Conservation (phyloP, 2,888 invertebrate genomes). For the Hetaerina titia region DNA sequence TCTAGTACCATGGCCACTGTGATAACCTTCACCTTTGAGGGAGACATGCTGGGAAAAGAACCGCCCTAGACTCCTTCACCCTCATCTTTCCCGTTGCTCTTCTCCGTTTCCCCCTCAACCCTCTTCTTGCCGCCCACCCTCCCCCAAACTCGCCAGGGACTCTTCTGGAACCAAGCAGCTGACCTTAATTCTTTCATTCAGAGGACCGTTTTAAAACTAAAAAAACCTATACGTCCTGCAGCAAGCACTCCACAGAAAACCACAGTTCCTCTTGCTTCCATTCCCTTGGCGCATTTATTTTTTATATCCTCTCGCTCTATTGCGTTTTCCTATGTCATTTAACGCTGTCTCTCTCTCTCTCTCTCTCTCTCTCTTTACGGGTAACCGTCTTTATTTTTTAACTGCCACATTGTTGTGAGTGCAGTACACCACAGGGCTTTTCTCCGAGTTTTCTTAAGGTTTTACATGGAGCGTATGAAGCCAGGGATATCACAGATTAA, state of each 20-base stretch:
- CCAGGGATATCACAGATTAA: background rate
- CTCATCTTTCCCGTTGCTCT: background rate
- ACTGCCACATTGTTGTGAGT: background rate
- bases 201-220: background rate
- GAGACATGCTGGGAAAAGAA: background rate
- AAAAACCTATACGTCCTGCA: background rate
- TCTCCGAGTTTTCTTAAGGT: background rate
- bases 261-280: background rate
- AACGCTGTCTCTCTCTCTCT: background rate
- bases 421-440: background rate
- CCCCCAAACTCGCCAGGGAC: background rate
- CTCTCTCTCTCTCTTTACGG: background rate
- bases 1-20: background rate
- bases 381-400: background rate
- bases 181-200: slow-evolving; percentile 18
- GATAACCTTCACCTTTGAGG: background rate
- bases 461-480: background rate
- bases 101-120: no score
- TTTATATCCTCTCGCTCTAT: background rate
- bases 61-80: background rate
- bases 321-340: background rate
- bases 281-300: background rate
- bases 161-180: background rate
- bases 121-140: background rate
- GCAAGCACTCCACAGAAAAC: background rate